A percentile compares a stretch with the other conserved stretches of the same genome.
These are phyloP conservation scores for Aelia acuminata DNA, from an alignment of 2,888 invertebrate genomes.

Conservation along the genomic window DNA sequence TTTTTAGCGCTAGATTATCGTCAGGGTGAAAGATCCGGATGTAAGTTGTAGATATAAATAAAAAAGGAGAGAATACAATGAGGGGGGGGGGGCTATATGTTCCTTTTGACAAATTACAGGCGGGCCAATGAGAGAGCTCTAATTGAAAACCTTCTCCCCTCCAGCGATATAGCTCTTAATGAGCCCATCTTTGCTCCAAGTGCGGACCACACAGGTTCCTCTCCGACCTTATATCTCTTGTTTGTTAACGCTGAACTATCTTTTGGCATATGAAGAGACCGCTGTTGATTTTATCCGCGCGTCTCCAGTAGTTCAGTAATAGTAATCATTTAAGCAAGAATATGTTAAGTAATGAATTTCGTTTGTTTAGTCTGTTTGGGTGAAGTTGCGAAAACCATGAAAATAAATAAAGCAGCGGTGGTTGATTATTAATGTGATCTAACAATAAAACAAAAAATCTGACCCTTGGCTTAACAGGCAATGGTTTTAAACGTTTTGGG, in stretches of 20 bases:
- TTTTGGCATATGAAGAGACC: background rate
- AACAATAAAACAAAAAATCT: no score
- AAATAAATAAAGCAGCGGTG: no score
- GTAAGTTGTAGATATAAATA: background rate
- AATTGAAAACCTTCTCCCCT: constrained; percentile 34
- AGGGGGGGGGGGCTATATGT: background rate
- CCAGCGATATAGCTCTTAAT: constrained; percentile 21
- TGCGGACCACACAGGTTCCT: constrained; percentile 35
- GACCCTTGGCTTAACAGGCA: no score
- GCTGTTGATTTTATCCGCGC: no score
- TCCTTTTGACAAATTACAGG: constrained; percentile 43
- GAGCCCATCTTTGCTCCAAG: constrained; percentile 11
- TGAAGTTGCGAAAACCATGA: no score
- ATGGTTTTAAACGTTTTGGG: no score
- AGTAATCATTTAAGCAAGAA: no score
- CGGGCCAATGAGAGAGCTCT: constrained; percentile 44
- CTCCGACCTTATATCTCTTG: background rate
- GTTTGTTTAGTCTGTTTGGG: no score
- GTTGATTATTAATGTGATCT: no score
- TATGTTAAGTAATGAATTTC: no score
- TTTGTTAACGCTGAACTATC: background rate
- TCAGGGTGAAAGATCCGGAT: background rate
- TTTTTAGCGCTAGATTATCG: no score
- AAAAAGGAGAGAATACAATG: constrained; percentile 4
- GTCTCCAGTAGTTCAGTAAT: no score